Conservation (phyloP, 2,113 vertebrate genomes). For the Ciconia boyciana region DNA sequence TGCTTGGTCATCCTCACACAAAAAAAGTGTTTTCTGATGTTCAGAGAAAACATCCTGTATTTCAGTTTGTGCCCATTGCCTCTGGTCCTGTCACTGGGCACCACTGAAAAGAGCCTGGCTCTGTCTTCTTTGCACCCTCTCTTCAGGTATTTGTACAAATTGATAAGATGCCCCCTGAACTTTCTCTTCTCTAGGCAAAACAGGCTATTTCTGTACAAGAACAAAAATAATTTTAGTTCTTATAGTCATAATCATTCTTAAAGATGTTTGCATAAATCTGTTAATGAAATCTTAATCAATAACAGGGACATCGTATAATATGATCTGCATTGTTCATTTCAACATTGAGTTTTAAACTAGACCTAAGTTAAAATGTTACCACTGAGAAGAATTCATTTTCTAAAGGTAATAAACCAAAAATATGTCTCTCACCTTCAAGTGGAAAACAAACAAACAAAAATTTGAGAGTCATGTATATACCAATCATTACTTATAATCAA, state of each 20-base stretch:
- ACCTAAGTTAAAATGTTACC: neutral
- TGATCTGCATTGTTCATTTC: neutral
- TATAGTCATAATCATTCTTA: neutral
- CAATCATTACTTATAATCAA: neutral
- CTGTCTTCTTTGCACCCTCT: neutral
- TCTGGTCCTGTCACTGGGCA: neutral
- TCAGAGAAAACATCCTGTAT: neutral
- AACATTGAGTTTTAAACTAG: neutral
- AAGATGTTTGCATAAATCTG: neutral
- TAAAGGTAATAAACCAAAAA: neutral
- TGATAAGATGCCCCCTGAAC: accelerated
- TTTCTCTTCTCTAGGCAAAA: neutral
- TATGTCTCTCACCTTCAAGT: neutral
- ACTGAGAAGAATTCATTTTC: neutral
- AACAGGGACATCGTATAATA: neutral
- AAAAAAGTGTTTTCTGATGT: neutral
- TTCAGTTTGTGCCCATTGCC: neutral
- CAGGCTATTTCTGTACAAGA: neutral
- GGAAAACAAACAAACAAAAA: neutral
- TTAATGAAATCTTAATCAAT: neutral
- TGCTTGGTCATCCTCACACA: neutral
- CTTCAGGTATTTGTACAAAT: neutral
- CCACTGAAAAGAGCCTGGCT: neutral
- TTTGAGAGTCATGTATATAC: neutral
- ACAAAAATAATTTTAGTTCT: neutral